Base-by-base conservation (phyloP, 2,797 vertebrate species). In the Halcyon leucocephala region DNA sequence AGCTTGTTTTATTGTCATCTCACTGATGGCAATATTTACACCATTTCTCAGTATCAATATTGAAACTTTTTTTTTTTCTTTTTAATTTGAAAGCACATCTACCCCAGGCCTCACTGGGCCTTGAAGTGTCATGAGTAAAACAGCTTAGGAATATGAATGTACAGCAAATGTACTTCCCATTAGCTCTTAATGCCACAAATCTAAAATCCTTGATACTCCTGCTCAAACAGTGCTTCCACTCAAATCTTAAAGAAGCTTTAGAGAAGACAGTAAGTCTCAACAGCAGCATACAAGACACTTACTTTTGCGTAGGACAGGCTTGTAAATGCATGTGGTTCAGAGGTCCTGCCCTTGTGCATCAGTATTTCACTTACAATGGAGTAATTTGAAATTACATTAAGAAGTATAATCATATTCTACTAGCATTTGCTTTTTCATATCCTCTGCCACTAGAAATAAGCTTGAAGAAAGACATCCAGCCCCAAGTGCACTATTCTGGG, bases 381-480 rank as follows among this genome's bases (percentile, higher is more conserved):
- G 48, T 80, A 12, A 95, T 84, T 86, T 79, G 41, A 94, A 93
- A 91, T 91, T 93, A 48, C 48, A 79, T 90, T 89, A 95, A 60
- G 62, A 84, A 57, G 62, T 66, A 82, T 58, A 81, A 82, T 79
- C 9, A 58, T 60, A 82, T 86, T 82, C 49, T 70, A 73, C 35
- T 79, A 72, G 44, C 12, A 79, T 90, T 86, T 76, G 69, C 48
- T 78, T 93, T 65, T 79, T 90, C 46, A 78, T 77, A 93, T 80
- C 46, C 71, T 90, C 77, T 96, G 81, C 26, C 80, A 91, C 55
- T 72, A 83, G 85, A 95, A 96, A 95, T 91, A 92, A 7, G 17
- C 49, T 72, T 78, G 33, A 95, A 94, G 61, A 82, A 71, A 93
- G 48, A 83, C 69, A 69, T 61, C 25, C 65, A 78, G 80, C 77